Base-by-base conservation (phyloP, 2,113 vertebrate species). In the Casuarius casuarius region DNA sequence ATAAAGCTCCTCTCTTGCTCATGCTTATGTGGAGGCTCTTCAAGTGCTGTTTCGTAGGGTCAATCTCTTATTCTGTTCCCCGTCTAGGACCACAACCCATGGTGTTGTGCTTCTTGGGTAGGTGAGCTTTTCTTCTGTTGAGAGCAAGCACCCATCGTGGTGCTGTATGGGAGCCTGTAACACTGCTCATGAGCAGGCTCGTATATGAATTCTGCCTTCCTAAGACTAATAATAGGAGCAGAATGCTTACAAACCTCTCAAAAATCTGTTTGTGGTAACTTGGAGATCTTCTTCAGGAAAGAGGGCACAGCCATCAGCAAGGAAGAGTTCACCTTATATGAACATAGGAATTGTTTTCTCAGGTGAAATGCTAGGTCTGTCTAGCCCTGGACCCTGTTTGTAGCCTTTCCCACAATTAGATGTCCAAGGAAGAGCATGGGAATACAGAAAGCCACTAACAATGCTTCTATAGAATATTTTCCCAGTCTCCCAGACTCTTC, bases 11-110 rank as follows among this genome's bases (percentile, higher is more conserved):
- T 48, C 28, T 62, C 12, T 29, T 13, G 28, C 68, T 17, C 21
- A 23, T 56, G 29, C 20, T 78, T 58, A 17, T 29, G 20, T 5
- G 23, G 29, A 23, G 21, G 7, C 62, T 92, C 23, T 28, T 68
- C 54, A 9, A 42, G 23, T 4, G 17, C 63, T 33, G 56, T n/a
- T 75, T 10, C 56, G 9, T 42, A 46, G 9, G 82, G 38, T 48
- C 61, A 40, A 0, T 26, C 78, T 2, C 1, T 67, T 22, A 11
- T 31, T n/a, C 35, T 44, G 44, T 51, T 66, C n/a, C 19, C 46
- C 1, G 0, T 9, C 59, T 22, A 21, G 38, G 65, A 77, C 48
- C 26, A 5, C 28, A 5, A 19, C 23, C 3, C 26, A 1, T 9
- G 6, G 12, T 3, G 0, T 21, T 19, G 15, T 5, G 31, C 59